These are phyloP conservation scores for Macrobrachium rosenbergii DNA, from an alignment of 1,140 invertebrate species.

Conservation along the genomic window DNA sequence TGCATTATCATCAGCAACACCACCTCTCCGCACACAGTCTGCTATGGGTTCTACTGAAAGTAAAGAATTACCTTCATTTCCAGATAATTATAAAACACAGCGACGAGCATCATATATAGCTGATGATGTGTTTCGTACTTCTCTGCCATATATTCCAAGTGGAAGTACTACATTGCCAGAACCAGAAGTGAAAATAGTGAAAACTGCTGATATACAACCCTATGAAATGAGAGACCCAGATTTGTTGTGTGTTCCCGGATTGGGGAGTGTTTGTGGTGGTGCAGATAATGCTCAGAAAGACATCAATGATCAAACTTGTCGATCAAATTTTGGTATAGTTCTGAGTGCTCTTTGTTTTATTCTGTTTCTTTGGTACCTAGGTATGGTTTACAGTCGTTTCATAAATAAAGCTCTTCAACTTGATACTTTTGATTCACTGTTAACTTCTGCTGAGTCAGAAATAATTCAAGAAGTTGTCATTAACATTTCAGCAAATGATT, in stretches of 20 bases:
- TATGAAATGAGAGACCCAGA: not conserved
- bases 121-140: not conserved
- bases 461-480: conserved; percentile 35
- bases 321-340: conserved; percentile 40
- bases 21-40: not conserved
- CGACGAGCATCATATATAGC: not conserved
- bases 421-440: conserved; percentile 11
- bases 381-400: conserved; percentile 31
- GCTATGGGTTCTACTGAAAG: too few species aligned
- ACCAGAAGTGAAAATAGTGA: not conserved
- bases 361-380: conserved; percentile 47
- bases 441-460: not conserved
- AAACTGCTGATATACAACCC: not conserved
- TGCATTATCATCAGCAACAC: conserved; percentile 1
- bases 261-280: not conserved
- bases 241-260: not conserved
- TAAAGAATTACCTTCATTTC: too few species aligned
- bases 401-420: conserved; percentile 8
- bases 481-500: conserved; percentile 32
- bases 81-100: too few species aligned
- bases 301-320: conserved; percentile 30
- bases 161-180: not conserved
- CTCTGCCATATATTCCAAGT: not conserved
- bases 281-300: not conserved
- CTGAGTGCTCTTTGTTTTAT: conserved; percentile 38